These are phyloP conservation scores for Diplazon laetatorius DNA, from an alignment of 2,888 invertebrate species.

Conservation along the genomic window DNA sequence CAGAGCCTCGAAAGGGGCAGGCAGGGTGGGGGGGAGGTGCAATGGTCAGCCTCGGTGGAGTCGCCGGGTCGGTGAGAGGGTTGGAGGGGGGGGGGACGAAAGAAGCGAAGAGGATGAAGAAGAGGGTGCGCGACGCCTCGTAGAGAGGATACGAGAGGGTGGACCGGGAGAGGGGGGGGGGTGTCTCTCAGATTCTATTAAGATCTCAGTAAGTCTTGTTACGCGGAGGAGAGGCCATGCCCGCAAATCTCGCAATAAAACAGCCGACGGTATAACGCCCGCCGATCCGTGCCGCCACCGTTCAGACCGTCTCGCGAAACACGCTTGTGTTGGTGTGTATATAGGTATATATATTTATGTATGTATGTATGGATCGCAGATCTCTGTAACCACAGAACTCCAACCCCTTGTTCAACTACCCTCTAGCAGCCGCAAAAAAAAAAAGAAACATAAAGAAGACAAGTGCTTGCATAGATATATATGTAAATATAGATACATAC, in stretches of 20 bases:
- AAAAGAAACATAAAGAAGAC: conserved; percentile 5
- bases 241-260: conserved; percentile 83
- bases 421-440: conserved; percentile 7
- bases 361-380: no score
- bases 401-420: conserved; percentile 51
- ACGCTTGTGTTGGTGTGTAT: conserved; percentile 23
- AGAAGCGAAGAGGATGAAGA: conserved; percentile 58
- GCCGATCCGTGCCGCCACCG: conserved; percentile 57
- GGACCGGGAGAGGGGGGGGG: conserved; percentile 61
- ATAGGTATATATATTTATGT: background rate
- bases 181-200: conserved; percentile 82
- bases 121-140: conserved; percentile 67
- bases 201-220: conserved; percentile 82
- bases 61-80: conserved; percentile 41
- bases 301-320: conserved; percentile 42
- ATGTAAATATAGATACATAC: no score
- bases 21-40: conserved; percentile 31
- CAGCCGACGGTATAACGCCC: conserved; percentile 80
- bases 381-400: background rate
- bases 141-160: conserved; percentile 60
- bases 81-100: conserved; percentile 53
- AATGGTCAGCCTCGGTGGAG: conserved; percentile 60
- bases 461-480: background rate
- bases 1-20: background rate
- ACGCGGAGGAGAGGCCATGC: conserved; percentile 78